phyloP scores from a whole-genome alignment of 2,888 invertebrate genomes.

The Apodemia hepburni region DNA sequence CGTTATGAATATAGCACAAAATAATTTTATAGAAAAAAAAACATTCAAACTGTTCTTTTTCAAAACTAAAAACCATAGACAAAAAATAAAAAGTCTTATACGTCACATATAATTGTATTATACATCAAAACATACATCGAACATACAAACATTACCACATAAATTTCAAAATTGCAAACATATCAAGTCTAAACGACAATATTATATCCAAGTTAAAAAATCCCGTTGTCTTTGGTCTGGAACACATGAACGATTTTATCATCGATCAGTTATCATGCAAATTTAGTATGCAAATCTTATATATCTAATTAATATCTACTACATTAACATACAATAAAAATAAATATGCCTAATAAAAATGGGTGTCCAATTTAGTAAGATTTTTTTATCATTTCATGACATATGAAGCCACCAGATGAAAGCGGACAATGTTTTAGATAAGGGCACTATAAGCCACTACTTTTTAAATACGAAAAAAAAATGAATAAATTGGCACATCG shows the following conservation, averaged over 20 bases:
- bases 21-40: constrained; percentile 6
- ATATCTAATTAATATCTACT: too few species aligned
- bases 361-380: too few species aligned
- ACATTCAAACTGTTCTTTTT: not conserved
- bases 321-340: too few species aligned
- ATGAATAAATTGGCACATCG: not conserved
- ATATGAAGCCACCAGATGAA: not conserved
- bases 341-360: too few species aligned
- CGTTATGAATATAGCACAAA: not conserved
- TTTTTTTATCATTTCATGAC: too few species aligned
- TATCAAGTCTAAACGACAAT: too few species aligned
- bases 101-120: constrained; percentile 56
- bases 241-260: not conserved
- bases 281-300: too few species aligned
- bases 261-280: too few species aligned
- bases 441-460: not conserved
- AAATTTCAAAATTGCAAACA: too few species aligned
- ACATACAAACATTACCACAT: constrained; percentile 40
- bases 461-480: not conserved
- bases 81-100: constrained; percentile 37
- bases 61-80: constrained; percentile 34
- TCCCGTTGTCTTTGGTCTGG: not conserved
- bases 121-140: constrained; percentile 46
- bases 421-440: not conserved
- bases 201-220: too few species aligned